Evolutionary conservation across 1,140 invertebrate genomes (phyloP).

Genomic region (Galleria mellonella): DNA sequence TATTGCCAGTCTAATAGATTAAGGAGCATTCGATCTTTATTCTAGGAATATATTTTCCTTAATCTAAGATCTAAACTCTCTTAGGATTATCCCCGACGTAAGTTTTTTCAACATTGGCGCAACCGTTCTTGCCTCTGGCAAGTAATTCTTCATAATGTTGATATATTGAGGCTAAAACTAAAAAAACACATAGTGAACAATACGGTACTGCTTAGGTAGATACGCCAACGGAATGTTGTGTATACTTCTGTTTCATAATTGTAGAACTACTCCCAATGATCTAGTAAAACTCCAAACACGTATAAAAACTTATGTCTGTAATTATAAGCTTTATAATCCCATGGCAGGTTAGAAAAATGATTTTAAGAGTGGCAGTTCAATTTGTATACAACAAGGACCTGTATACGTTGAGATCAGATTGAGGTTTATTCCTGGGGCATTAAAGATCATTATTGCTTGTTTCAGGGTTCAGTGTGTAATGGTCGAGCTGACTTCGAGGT

Average conservation of each 20-base stretch:
- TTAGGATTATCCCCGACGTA: background rate
- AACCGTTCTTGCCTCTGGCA: background rate
- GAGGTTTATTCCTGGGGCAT: constrained; percentile 9
- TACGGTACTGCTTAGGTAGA: constrained; percentile 32
- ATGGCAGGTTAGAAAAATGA: too few species aligned
- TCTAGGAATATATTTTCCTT: background rate
- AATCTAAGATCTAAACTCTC: background rate
- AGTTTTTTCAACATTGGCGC: background rate
- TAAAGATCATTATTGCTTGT: constrained; percentile 21
- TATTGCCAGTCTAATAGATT: too few species aligned
- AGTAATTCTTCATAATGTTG: constrained; percentile 13
- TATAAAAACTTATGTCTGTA: too few species aligned
- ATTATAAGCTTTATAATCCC: too few species aligned
- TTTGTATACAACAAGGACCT: too few species aligned
- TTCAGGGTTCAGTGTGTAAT: constrained; percentile 8
- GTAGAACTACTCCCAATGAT: background rate
- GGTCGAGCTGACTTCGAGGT: constrained; percentile 38
- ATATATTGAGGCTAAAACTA: constrained; percentile 34
- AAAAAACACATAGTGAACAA: constrained; percentile 42
- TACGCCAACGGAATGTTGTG: constrained; percentile 53
- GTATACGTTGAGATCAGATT: too few species aligned
- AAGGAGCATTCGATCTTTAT: too few species aligned
- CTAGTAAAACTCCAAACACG: too few species aligned
- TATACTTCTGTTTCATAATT: constrained; percentile 40
- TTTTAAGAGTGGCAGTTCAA: too few species aligned